phyloP scores from a whole-genome alignment of 1,140 invertebrate genomes.

The Watersipora subatra region DNA sequence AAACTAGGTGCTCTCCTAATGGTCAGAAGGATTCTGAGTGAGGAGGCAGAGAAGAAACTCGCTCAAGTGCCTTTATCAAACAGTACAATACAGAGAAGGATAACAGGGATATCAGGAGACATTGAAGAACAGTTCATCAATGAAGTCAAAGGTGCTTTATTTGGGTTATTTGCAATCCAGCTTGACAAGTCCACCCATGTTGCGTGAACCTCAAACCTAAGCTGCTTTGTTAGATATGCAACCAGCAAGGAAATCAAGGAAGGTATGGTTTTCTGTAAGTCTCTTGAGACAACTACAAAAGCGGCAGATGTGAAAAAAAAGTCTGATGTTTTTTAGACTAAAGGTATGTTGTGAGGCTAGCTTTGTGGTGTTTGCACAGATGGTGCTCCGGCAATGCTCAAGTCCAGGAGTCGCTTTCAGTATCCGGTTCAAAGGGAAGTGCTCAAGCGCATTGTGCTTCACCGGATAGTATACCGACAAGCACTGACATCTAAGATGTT shows the following conservation, averaged over 20 bases:
- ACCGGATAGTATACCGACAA: slow-evolving; percentile 19
- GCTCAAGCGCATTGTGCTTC: slow-evolving; percentile 20
- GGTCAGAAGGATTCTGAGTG: no score
- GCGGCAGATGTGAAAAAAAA: not conserved
- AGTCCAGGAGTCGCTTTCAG: slow-evolving; percentile 24
- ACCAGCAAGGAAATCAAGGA: not conserved
- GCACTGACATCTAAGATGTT: not conserved
- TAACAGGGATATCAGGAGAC: slow-evolving; percentile 3
- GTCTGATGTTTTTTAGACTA: slow-evolving; percentile 17
- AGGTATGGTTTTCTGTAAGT: slow-evolving; percentile 5
- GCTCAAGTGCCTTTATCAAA: slow-evolving; percentile 1
- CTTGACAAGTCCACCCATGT: slow-evolving; percentile 4
- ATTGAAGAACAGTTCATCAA: slow-evolving; percentile 1
- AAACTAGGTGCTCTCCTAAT: no score
- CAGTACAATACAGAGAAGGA: slow-evolving; percentile 3
- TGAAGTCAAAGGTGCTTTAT: slow-evolving; percentile 5
- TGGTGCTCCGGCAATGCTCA: slow-evolving; percentile 32
- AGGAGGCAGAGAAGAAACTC: no score
- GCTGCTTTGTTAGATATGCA: slow-evolving; percentile 2
- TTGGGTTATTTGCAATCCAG: slow-evolving; percentile 3
- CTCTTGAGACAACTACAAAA: slow-evolving; percentile 2
- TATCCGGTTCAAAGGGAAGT: slow-evolving; percentile 23
- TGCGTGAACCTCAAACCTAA: not conserved
- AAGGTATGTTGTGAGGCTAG: slow-evolving; percentile 19
- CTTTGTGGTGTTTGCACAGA: slow-evolving; percentile 34